Evolutionary conservation across 2,113 vertebrate species (phyloP).

Genomic region (Aleadryas rufinucha): DNA sequence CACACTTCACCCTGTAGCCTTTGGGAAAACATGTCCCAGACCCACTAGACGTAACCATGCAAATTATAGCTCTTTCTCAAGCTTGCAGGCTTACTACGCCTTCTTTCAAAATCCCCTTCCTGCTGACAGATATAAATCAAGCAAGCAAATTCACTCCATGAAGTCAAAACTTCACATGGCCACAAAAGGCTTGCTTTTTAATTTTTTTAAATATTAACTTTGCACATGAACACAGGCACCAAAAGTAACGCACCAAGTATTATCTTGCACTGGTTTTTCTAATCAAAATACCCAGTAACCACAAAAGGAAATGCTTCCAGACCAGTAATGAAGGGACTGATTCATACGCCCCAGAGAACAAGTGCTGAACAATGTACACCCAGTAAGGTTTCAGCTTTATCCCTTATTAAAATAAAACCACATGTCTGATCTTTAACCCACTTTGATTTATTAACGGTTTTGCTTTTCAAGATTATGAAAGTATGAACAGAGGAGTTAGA

Average conservation of each 20-base stretch:
- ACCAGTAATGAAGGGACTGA: conserved; percentile 20
- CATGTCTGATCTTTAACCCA: conserved; percentile 21
- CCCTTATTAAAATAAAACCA: conserved; percentile 52
- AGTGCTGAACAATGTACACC: conserved; percentile 20
- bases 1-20: neutral
- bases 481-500: neutral
- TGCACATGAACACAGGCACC: neutral
- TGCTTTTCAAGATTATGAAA: neutral
- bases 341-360: conserved; percentile 45
- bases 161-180: neutral
- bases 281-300: neutral
- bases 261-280: neutral
- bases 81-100: neutral
- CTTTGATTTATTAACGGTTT: conserved; percentile 37
- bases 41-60: neutral
- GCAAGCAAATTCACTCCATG: neutral
- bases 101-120: neutral
- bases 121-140: neutral
- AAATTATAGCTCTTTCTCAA: neutral
- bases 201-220: neutral
- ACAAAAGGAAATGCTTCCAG: conserved; percentile 25
- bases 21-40: neutral
- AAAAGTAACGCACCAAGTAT: neutral
- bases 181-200: neutral
- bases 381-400: conserved; percentile 34